These are phyloP conservation scores for Quadriops clusia DNA, from an alignment of 2,888 invertebrate species.

Conservation along the genomic window DNA sequence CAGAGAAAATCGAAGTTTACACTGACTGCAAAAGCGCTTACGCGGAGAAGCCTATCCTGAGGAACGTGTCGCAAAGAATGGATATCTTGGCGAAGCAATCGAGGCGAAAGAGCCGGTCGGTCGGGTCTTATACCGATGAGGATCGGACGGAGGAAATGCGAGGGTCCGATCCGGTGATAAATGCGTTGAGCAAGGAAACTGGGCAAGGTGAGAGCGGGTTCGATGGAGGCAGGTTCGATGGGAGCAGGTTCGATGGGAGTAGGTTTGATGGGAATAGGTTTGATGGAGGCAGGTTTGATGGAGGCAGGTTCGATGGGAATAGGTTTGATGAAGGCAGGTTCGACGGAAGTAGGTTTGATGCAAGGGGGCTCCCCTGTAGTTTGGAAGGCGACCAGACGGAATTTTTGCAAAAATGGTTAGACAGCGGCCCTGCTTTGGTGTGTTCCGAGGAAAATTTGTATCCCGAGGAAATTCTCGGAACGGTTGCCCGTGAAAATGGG, in stretches of 20 bases:
- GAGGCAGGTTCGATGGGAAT: too few species aligned
- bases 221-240: constrained; percentile 2
- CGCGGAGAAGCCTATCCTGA: too few species aligned
- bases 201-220: too few species aligned
- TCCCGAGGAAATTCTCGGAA: constrained; percentile 22
- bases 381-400: constrained; percentile 20
- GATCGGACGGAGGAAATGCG: constrained; percentile 19
- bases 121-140: constrained; percentile 26
- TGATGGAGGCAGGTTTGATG: too few species aligned
- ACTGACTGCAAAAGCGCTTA: too few species aligned
- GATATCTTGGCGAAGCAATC: constrained; percentile 18
- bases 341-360: too few species aligned
- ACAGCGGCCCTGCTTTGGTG: constrained; percentile 24
- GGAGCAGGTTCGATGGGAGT: too few species aligned
- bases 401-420: constrained; percentile 27
- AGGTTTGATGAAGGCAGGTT: too few species aligned
- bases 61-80: too few species aligned
- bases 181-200: too few species aligned
- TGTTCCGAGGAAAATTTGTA: constrained; percentile 26
- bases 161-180: constrained; percentile 26
- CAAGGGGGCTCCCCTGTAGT: constrained; percentile 10
- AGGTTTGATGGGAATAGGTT: too few species aligned
- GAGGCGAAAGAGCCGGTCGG: constrained; percentile 25
- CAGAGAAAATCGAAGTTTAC: too few species aligned
- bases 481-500: constrained; percentile 12